phyloP scores from a whole-genome alignment of 2,888 invertebrate genomes.

The Sinelater perroti region DNA sequence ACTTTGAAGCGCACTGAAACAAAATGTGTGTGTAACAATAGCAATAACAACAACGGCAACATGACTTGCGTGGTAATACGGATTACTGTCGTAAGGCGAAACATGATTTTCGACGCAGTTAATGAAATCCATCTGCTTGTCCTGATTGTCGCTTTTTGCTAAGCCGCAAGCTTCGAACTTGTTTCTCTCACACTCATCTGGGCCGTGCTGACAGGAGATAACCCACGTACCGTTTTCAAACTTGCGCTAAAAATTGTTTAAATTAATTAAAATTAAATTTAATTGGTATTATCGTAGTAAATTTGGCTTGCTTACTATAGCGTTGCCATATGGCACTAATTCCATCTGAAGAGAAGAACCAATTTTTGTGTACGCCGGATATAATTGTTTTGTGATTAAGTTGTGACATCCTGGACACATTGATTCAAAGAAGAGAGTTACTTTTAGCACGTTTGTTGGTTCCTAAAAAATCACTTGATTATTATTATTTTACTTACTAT shows the following conservation, averaged over 20 bases:
- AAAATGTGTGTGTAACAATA: too few species aligned
- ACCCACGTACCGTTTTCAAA: not conserved
- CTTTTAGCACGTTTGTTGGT: conserved; percentile 45
- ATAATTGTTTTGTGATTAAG: conserved; percentile 60
- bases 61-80: too few species aligned
- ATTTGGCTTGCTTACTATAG: conserved; percentile 59
- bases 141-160: conserved; percentile 48
- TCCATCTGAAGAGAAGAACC: conserved; percentile 40
- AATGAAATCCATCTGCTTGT: conserved; percentile 51
- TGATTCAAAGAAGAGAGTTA: conserved; percentile 64
- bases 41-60: too few species aligned
- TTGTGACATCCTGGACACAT: conserved; percentile 63
- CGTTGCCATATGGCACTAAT: conserved; percentile 65
- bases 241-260: not conserved
- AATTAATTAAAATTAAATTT: not conserved
- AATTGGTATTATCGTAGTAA: too few species aligned
- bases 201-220: conserved; percentile 62
- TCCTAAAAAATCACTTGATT: too few species aligned
- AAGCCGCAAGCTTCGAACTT: conserved; percentile 62
- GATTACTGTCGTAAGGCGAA: too few species aligned
- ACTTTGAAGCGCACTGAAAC: not conserved
- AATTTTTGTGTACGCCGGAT: conserved; percentile 46
- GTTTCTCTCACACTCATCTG: conserved; percentile 62
- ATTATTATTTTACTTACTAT: too few species aligned
- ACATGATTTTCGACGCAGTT: too few species aligned